These are phyloP conservation scores for Columbina picui DNA, from an alignment of 2,113 vertebrate genomes.

Conservation along the genomic window DNA sequence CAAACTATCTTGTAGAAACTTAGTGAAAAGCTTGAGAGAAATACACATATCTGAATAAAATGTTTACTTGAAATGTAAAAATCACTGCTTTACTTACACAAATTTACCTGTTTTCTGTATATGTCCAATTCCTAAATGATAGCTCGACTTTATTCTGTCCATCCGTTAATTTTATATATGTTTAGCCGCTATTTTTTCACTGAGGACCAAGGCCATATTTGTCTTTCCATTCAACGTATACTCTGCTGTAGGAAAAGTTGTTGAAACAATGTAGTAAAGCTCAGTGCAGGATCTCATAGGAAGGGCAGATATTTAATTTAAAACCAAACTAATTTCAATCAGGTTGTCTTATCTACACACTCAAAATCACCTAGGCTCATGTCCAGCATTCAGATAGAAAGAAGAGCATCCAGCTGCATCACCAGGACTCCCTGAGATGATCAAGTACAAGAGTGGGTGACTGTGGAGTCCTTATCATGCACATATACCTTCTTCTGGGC, in stretches of 20 bases:
- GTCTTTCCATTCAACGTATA: not conserved
- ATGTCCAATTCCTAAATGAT: not conserved
- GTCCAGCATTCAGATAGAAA: not conserved
- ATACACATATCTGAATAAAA: not conserved
- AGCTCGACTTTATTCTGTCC: not conserved
- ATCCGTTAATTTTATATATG: not conserved
- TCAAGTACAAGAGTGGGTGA: not conserved
- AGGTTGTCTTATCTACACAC: not conserved
- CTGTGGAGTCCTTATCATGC: not conserved
- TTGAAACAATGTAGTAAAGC: not conserved
- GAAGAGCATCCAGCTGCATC: not conserved
- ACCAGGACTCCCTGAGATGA: not conserved
- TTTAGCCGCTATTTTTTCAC: not conserved
- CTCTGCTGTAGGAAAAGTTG: not conserved
- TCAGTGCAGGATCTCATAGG: not conserved
- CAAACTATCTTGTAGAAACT: not conserved
- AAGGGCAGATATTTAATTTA: not conserved
- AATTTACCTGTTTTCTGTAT: not conserved
- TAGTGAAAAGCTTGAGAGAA: not conserved
- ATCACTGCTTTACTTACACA: not conserved
- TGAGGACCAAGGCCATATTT: not conserved
- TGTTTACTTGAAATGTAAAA: not conserved
- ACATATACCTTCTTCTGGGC: not conserved
- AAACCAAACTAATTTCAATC: not conserved
- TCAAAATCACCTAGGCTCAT: not conserved